Percentiles rank a stretch among this genome's conserved stretches.
These are phyloP conservation scores for Scelioninae gen. 2 DNA, from an alignment of 2,888 invertebrate species.

Conservation along the genomic window DNA sequence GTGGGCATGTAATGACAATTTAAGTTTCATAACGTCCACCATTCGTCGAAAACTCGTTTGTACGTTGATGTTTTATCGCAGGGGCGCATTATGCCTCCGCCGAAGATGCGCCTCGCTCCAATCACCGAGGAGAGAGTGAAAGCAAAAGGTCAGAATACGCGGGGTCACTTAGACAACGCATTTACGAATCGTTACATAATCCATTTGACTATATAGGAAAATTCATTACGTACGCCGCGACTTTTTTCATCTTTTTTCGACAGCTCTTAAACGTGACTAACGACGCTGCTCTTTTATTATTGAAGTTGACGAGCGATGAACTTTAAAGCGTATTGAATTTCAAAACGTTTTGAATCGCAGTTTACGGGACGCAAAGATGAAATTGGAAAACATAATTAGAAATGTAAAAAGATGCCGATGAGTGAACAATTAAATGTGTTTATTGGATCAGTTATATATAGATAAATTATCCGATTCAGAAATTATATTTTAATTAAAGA, in stretches of 20 bases:
- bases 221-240: slow-evolving; percentile 58
- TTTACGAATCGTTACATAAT: slow-evolving; percentile 64
- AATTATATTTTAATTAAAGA: no score
- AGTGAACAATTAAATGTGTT: no score
- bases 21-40: slow-evolving; percentile 36
- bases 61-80: slow-evolving; percentile 44
- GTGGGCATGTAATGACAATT: slow-evolving; percentile 47
- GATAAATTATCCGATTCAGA: no score
- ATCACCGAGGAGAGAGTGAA: slow-evolving; percentile 70
- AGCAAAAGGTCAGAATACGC: slow-evolving; percentile 74
- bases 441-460: no score
- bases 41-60: slow-evolving; percentile 50
- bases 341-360: slow-evolving; percentile 41
- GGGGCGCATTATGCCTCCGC: slow-evolving; percentile 36
- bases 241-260: slow-evolving; percentile 54
- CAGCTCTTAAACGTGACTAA: slow-evolving; percentile 54
- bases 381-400: slow-evolving; percentile 37
- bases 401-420: no score
- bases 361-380: slow-evolving; percentile 22
- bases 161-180: slow-evolving; percentile 72
- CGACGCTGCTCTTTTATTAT: slow-evolving; percentile 50
- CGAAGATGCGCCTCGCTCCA: slow-evolving; percentile 61
- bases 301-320: slow-evolving; percentile 49
- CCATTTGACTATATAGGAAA: slow-evolving; percentile 55
- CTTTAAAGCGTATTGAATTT: slow-evolving; percentile 49